Conservation (phyloP, 2,113 vertebrate species). For the Platichthys stellatus region DNA sequence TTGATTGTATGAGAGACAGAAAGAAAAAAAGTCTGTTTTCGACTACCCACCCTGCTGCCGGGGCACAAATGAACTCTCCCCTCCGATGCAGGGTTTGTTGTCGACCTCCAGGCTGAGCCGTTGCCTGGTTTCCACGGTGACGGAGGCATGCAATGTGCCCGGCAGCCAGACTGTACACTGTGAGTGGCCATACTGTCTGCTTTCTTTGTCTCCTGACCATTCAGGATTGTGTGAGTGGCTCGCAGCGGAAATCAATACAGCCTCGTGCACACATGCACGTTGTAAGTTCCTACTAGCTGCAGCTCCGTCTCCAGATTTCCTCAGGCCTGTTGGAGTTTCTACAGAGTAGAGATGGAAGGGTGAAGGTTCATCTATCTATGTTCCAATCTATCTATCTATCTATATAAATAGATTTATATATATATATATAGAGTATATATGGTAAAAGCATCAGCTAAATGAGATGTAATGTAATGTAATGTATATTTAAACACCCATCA, state of each 20-base stretch:
- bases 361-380: not conserved
- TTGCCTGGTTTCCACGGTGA: constrained; percentile 75
- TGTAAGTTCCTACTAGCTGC: constrained; percentile 32
- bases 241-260: constrained; percentile 61
- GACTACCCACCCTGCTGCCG: constrained; percentile 49
- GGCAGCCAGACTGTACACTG: constrained; percentile 45
- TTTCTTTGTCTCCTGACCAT: constrained; percentile 62
- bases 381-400: not conserved
- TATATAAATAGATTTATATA: too few species aligned
- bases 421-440: too few species aligned
- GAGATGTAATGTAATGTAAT: too few species aligned
- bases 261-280: constrained; percentile 39
- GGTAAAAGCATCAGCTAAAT: too few species aligned
- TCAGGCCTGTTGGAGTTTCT: constrained; percentile 30
- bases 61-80: constrained; percentile 48
- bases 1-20: not conserved
- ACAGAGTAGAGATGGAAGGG: constrained; percentile 1
- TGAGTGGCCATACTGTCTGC: constrained; percentile 45
- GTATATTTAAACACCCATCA: not conserved
- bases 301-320: constrained; percentile 20
- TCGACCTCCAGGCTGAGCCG: constrained; percentile 58
- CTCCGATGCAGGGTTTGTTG: constrained; percentile 45
- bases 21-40: constrained; percentile 45
- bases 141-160: constrained; percentile 54
- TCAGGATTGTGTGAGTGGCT: constrained; percentile 31